Base-by-base conservation (phyloP, 2,797 vertebrate genomes). In the Zenarchopterus dispar region DNA sequence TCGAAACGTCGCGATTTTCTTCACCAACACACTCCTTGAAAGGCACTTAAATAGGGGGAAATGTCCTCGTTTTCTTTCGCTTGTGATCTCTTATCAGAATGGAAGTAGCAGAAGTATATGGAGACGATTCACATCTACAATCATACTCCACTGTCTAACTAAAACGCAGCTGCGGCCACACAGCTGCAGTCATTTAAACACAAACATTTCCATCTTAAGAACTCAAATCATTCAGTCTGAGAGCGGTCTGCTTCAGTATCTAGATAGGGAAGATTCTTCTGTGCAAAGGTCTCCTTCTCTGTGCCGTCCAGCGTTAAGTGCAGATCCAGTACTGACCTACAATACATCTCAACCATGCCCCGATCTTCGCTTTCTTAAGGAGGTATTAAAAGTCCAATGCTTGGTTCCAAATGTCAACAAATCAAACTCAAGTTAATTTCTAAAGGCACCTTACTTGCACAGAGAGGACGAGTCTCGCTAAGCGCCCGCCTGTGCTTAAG, bases 401-500 rank as follows among this genome's bases (percentile, higher is more conserved):
- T 88, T 75, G 62, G 80, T 79, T 86, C 70, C 43, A 52, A 67
- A 68, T 50, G 62, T 87, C 69, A 81, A 72, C 49, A 84, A 77
- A 80, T 80, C 62, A 62, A 82, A 87, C 62, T 53, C 75, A 83
- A 89, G 82, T 72, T 61, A 49, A 80, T 81, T 82, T 80, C 23
- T 69, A 82, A 93, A 94, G 93, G 93, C 93, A 93, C 92, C 84
- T 85, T 88, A 89, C 87, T 82, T 77, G 87, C 87, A 89, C 89
- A 86, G 76, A 75, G 85, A 84, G 73, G 81, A 75, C 50, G 70
- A 82, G 77, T 80, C 78, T 78, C n/a, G 19, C 60, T 28, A 4
- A 28, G 60, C 26, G 63, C 50, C 13, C 76, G 88, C 69, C 84
- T 84, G 88, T 90, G 90, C 88, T 91, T 55, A 33, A 83, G 81